Evolutionary conservation across 2,113 vertebrate species (phyloP).

Genomic region (chimpanzee (Pan troglodytes)): NHGRI_mPanTro3-v2.1_pri NC_072407.2:32419001-32419500

Average conservation of each 20-base stretch:
- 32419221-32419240: not conserved
- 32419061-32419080: not conserved
- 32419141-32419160: not conserved
- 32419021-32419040: not conserved
- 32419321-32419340: not conserved
- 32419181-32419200: not conserved
- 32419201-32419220: not conserved
- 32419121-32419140: not conserved
- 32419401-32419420: not conserved
- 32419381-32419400: constrained; percentile 13
- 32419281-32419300: not conserved
- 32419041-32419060: not conserved
- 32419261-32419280: not conserved
- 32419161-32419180: not conserved
- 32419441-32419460: not conserved
- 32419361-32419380: not conserved
- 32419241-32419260: not conserved
- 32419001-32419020: not conserved
- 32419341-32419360: not conserved
- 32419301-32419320: not conserved
- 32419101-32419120: too few species aligned
- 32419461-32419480: not conserved
- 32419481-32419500: not conserved
- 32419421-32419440: not conserved
- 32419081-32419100: not conserved